A percentile compares a stretch with the other conserved stretches of the same genome.
phyloP scores from a whole-genome alignment of 2,113 vertebrate species.

The Pachyramphus minor region DNA sequence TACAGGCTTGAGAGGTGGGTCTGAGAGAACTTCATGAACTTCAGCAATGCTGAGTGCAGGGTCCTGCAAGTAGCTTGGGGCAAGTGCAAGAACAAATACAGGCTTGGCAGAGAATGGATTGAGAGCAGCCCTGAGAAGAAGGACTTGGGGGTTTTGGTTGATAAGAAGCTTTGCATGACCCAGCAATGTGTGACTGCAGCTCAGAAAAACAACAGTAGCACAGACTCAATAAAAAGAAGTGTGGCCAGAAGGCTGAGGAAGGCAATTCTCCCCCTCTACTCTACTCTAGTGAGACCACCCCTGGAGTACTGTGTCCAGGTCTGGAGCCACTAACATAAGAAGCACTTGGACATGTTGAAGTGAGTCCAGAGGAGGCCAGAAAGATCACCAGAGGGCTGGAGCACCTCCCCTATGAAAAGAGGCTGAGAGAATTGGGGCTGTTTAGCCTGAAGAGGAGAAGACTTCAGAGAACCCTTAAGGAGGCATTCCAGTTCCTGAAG shows the following conservation, averaged over 20 bases:
- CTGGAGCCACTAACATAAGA: neutral
- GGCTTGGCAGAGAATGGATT: neutral
- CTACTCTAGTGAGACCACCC: neutral
- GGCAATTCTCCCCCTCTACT: too few relatives aligned
- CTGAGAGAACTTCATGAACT: neutral
- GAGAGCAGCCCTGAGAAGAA: neutral
- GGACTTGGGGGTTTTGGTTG: neutral
- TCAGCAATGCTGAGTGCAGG: neutral
- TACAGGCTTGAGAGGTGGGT: neutral
- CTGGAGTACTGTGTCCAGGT: neutral
- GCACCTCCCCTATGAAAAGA: neutral
- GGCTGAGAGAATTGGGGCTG: neutral
- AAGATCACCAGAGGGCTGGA: neutral
- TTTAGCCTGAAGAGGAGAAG: neutral
- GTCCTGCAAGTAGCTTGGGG: neutral
- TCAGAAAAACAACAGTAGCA: neutral
- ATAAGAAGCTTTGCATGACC: neutral
- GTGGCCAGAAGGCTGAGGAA: neutral
- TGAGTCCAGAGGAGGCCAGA: neutral
- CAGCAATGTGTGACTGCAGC: neutral
- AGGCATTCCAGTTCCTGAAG: neutral
- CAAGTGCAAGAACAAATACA: neutral
- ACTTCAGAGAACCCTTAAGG: neutral
- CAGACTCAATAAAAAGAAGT: neutral
- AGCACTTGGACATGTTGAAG: neutral